Evolutionary conservation across 2,113 vertebrate genomes (phyloP), one percentile per base, ranked within the genome.

Genomic region (Saguinus imperator): DNA sequence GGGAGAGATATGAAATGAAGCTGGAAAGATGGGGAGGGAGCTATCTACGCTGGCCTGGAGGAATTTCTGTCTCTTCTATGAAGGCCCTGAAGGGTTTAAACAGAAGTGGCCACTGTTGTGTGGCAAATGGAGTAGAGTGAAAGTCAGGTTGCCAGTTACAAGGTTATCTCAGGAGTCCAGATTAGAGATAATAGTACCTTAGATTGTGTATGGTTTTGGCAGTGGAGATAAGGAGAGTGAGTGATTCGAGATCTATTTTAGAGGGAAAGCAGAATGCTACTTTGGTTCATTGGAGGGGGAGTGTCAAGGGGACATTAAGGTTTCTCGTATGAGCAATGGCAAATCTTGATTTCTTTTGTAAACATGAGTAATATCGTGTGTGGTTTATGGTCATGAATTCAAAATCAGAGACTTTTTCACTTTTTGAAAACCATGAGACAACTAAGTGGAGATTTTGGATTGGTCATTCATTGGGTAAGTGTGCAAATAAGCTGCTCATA

Each of bases 231-330:
- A 86, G 61, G 57, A 87, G 52, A 43, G 29, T 37, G 82, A 85
- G 29, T 96, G 76, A 95, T 89, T 94, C 75, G 86, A 82, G 48
- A 50, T 82, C 45, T 81, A 32, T 52, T 96, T 66, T 76, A 45
- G 68, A 94, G 66, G 93, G 58, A 77, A 96, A 85, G 66, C 83
- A 84, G 68, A 45, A 45, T 6, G 10, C 1, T 64, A 14, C 55
- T 43, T 73, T 86, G 43, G 70, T 95, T 75, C n/a, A 37, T 40
- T 70, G 70, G 23, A 87, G 35, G 75, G 16, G 3, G 25, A 73
- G 3, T 91, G 6, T 93, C 52, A 40, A 50, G 40, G 68, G 48
- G 73, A 91, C 80, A 70, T 25, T 70, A 61, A 81, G 8, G 20
- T 76, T 96, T 86, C 73, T 75, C 27, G 2, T 50, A 12, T 52